Evolutionary conservation across 2,888 invertebrate genomes (phyloP), one percentile per base, ranked within the genome.

Genomic region (Thalpophila matura): DNA sequence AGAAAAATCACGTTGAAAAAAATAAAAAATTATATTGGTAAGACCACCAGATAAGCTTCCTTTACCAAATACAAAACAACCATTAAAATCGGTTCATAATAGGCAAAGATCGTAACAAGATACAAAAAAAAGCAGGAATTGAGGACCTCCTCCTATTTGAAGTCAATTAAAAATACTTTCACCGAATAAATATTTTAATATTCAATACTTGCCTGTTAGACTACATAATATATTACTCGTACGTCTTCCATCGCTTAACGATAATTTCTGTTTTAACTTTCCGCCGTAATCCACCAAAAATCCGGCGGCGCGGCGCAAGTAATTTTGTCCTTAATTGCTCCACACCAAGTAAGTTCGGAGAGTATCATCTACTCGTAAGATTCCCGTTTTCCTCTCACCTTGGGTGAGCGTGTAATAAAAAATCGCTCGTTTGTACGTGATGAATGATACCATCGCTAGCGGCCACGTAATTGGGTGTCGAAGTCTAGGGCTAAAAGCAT

Each of bases 401-500:
- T 68, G 76, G 67, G 61, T 57, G 66, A 51, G 76, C 75, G 47
- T 67, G 65, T 81, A 75, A 85, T 89, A 92, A 93, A 93, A 90
- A 90, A 87, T 83, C 67, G 87, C 89, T 90, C 89, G 88, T 91
- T 92, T 89, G 88, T 81, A 81, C 83, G 88, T 93, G 93, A 93
- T 92, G 89, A 92, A 92, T 91, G 92, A 90, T 84, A 71, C 77
- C 69, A 73, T 75, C 84, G 87, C 84, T 89, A 84, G 86, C 84
- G 77, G 81, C 82, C 84, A 85, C 87, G 90, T 94, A 94, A 95
- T 94, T 93, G 92, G 92, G 90, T 91, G 92, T 91, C 91, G 90
- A 91, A 91, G 92, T 88, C 89, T 90, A 84, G 84, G 77, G 87
- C 90, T 94, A 92, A 94, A 92, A 94, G 94, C 94, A 93, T 92